A percentile compares a stretch with the other conserved stretches of the same genome.
These are phyloP conservation scores for Acanthopleura granulata DNA, from an alignment of 2,888 invertebrate genomes.

Conservation along the genomic window DNA sequence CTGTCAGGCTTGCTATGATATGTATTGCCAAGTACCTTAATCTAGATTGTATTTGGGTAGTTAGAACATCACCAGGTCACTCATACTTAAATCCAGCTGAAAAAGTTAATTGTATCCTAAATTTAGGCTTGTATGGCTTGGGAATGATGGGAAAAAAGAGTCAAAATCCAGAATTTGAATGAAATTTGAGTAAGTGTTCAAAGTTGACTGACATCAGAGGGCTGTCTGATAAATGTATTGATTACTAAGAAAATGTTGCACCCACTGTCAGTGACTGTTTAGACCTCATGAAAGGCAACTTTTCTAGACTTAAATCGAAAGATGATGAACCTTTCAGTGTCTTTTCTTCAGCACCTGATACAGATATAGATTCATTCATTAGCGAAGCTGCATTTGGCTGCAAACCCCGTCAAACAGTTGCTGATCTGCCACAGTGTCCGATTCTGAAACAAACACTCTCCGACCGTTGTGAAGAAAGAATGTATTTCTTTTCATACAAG, in stretches of 20 bases:
- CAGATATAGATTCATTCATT: background rate
- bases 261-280: background rate
- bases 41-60: background rate
- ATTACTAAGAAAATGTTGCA: slow-evolving; percentile 9
- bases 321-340: slow-evolving; percentile 2
- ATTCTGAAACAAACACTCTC: background rate
- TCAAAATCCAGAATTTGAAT: background rate
- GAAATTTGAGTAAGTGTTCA: background rate
- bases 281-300: background rate
- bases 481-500: too few species aligned
- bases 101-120: too few species aligned
- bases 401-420: too few species aligned
- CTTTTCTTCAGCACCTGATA: background rate
- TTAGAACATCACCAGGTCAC: slow-evolving; percentile 10
- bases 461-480: background rate
- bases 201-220: slow-evolving; percentile 1
- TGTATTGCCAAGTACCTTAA: too few species aligned
- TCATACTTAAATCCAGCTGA: too few species aligned
- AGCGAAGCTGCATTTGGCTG: background rate
- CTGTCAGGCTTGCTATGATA: too few species aligned
- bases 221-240: too few species aligned
- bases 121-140: too few species aligned
- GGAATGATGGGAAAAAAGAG: slow-evolving; percentile 9
- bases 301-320: slow-evolving; percentile 2
- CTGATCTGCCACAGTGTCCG: background rate